A percentile compares a stretch with the other conserved stretches of the same genome.
Evolutionary conservation across 2,888 invertebrate genomes (phyloP).

Genomic region (Agriopis aurantiaria): DNA sequence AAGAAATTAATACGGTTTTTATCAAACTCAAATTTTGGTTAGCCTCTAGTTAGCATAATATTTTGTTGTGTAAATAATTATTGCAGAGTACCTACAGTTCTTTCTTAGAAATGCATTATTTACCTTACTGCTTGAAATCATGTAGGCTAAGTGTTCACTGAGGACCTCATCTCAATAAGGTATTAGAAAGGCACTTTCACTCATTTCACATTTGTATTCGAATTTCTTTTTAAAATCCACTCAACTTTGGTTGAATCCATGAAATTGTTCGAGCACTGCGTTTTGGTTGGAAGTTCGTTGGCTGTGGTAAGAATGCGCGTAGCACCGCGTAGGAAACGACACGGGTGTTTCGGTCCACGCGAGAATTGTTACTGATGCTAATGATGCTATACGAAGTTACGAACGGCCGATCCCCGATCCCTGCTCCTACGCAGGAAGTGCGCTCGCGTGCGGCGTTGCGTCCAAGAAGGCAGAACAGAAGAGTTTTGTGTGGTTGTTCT

Average conservation of each 20-base stretch:
- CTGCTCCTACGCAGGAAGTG: slow-evolving; percentile 59
- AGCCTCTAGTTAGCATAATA: too few species aligned
- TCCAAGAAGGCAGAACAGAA: slow-evolving; percentile 19
- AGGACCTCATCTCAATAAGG: slow-evolving; percentile 77
- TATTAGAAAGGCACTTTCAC: slow-evolving; percentile 77
- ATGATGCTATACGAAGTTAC: slow-evolving; percentile 29
- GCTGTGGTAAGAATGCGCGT: slow-evolving; percentile 30
- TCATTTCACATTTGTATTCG: slow-evolving; percentile 60
- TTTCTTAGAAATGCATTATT: slow-evolving; percentile 18
- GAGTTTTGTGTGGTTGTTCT: slow-evolving; percentile 5
- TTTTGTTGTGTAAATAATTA: not conserved
- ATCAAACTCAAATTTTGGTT: too few species aligned
- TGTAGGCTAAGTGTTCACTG: slow-evolving; percentile 75
- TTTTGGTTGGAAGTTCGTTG: slow-evolving; percentile 28
- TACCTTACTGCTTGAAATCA: slow-evolving; percentile 78
- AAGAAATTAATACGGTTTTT: too few species aligned
- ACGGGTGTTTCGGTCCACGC: slow-evolving; percentile 36
- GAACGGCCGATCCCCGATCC: slow-evolving; percentile 51
- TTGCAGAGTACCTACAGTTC: too few species aligned
- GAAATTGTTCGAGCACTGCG: slow-evolving; percentile 37
- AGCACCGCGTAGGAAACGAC: not conserved
- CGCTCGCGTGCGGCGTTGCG: slow-evolving; percentile 43
- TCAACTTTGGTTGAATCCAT: slow-evolving; percentile 50
- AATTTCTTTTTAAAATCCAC: slow-evolving; percentile 32
- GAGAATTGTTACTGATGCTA: slow-evolving; percentile 54